Evolutionary conservation across 1,140 invertebrate genomes (phyloP), one percentile per base, ranked within the genome.

Genomic region (Argopecten irradians): DNA sequence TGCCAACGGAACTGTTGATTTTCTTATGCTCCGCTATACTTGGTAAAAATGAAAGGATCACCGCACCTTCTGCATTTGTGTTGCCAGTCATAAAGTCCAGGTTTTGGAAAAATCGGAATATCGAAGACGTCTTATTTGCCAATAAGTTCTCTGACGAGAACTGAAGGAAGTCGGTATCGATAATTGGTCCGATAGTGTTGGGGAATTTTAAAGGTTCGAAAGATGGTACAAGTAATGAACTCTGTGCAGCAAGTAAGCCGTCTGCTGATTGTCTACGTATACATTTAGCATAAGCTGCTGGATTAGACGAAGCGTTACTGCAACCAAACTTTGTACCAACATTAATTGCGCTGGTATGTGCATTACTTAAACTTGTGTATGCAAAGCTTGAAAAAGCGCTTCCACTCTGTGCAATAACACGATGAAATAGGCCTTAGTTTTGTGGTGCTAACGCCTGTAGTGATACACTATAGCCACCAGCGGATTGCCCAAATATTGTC

Each of bases 401-500:
- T 71, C 85, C 85, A 32, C 85, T 86, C 46, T 86, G 39, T 46
- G 85, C 46, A 55, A 86, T 86, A 34, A 86, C 85, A 32, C 46
- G 22, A 14, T 86, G 85, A 33, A 86, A 86, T 7, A 86, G 85
- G 5, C 86, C 55, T 35, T 71, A 16, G 34, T 87, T 87, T 33
- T 35, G 32, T n/a, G 86, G 86, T n/a, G 35, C 28, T 36, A 87
- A 28, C 22, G 55, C 43, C 34, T 87, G 86, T 22, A 82, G n/a
- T 5, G 5, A 22, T 35, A 34, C 46, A 33, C 86, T 82, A 8
- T 82, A 34, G 8, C 32, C 46, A 13, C 86, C 86, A 34, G 86
- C 86, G 28, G 86, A 87, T 33, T 87, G 16, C 2, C 86, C 86
- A 71, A 87, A 87, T 35, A 87, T 83, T 2, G 86, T 87, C 16